A percentile compares a stretch with the other conserved stretches of the same genome.
phyloP scores from a whole-genome alignment of 1,140 invertebrate species.

The Drosophila biarmipes region DNA sequence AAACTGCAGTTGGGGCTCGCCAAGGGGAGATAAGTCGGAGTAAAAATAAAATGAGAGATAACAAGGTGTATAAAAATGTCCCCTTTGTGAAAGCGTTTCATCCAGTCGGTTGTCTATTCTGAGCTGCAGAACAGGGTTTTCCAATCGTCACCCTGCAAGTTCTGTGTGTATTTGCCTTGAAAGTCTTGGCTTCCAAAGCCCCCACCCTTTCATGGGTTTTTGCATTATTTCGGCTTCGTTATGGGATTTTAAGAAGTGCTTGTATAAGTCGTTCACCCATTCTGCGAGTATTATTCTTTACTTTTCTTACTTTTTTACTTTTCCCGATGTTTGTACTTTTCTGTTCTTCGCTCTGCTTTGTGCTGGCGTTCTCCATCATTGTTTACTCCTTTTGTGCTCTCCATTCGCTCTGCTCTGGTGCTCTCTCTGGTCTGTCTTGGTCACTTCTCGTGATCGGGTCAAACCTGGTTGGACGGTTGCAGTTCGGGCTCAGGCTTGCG shows the following conservation, averaged over 20 bases:
- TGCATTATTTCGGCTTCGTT: constrained; percentile 15
- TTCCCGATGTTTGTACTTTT: neutral
- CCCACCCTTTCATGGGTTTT: neutral
- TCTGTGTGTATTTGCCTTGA: neutral
- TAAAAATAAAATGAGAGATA: constrained; percentile 2
- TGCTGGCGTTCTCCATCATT: constrained; percentile 13
- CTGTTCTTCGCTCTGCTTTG: constrained; percentile 8
- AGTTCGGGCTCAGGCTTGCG: constrained; percentile 4
- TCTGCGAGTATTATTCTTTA: constrained; percentile 36
- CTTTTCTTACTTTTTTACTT: neutral
- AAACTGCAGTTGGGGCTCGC: neutral
- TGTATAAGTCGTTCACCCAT: constrained; percentile 1
- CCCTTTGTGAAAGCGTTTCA: neutral
- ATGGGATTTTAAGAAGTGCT: constrained; percentile 4
- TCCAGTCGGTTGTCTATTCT: neutral
- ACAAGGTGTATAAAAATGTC: too few species aligned
- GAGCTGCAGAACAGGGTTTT: neutral
- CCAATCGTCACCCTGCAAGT: too few species aligned
- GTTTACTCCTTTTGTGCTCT: constrained; percentile 27
- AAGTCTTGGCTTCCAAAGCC: neutral
- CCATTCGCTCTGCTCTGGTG: constrained; percentile 1
- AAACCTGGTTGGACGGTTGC: constrained; percentile 21
- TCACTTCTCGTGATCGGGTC: constrained; percentile 39
- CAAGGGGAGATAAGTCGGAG: constrained; percentile 1
- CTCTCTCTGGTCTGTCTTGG: constrained; percentile 2